phyloP scores from a whole-genome alignment of 2,113 vertebrate species.

The Microcebus griseorufus region DNA sequence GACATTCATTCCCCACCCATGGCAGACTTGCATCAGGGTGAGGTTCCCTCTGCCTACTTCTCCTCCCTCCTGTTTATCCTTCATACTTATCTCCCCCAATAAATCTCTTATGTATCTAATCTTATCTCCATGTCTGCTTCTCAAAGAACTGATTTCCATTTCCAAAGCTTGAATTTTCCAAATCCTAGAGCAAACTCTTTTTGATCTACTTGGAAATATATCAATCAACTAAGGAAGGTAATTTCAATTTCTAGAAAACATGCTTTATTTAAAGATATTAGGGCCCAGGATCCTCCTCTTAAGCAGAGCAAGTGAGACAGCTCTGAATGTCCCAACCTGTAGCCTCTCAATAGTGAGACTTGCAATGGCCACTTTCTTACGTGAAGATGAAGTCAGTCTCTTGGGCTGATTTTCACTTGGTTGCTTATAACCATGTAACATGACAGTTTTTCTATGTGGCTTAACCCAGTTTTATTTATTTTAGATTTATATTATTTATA shows the following conservation, averaged over 20 bases:
- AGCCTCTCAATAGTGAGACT: background rate
- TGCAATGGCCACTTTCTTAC: background rate
- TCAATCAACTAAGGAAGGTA: background rate
- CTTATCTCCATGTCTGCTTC: background rate
- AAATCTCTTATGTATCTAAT: background rate
- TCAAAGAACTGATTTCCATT: background rate
- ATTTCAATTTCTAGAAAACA: background rate
- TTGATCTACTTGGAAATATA: background rate
- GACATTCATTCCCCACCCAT: accelerated
- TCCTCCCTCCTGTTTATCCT: background rate
- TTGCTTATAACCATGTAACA: background rate
- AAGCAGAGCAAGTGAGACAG: background rate
- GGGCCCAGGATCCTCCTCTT: background rate
- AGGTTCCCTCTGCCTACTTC: background rate
- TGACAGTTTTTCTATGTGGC: background rate
- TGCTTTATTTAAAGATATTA: background rate
- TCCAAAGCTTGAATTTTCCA: background rate
- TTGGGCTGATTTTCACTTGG: background rate
- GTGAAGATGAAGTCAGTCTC: background rate
- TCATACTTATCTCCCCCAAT: background rate
- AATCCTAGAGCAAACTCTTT: background rate
- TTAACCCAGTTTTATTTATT: background rate
- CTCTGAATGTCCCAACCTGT: background rate
- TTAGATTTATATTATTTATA: background rate
- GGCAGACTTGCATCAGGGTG: background rate